Conservation (phyloP, 1,140 invertebrate species). For the Druon quercuslanigerum region DNA sequence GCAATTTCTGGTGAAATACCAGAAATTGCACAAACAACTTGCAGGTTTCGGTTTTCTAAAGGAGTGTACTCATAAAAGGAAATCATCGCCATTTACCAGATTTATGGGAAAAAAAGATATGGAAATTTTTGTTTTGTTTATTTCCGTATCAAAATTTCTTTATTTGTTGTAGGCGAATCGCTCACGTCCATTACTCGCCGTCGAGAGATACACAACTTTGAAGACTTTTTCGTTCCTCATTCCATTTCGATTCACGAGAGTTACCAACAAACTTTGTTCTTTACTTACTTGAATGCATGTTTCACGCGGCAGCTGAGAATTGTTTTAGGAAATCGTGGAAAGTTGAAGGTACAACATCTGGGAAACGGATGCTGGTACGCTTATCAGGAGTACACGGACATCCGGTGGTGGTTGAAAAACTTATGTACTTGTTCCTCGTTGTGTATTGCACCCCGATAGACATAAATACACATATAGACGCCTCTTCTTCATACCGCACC, state of each 20-base stretch:
- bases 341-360: not conserved
- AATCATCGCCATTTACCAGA: no score
- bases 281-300: not conserved
- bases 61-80: no score
- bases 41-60: no score
- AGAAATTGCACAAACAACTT: no score
- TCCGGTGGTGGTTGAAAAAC: conserved; percentile 5
- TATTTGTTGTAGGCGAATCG: not conserved
- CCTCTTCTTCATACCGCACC: no score
- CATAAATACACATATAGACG: no score
- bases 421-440: not conserved
- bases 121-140: no score
- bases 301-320: not conserved
- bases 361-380: not conserved
- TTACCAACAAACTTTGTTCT: not conserved
- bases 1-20: no score
- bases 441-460: conserved; percentile 39
- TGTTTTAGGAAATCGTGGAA: not conserved
- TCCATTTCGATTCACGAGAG: not conserved
- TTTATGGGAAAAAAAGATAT: no score
- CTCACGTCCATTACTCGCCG: not conserved
- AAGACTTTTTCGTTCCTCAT: not conserved
- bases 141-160: no score
- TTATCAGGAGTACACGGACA: not conserved
- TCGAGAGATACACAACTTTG: not conserved